Conservation (phyloP, 2,888 invertebrate species). For the Brachynemurus nebulosus region DNA sequence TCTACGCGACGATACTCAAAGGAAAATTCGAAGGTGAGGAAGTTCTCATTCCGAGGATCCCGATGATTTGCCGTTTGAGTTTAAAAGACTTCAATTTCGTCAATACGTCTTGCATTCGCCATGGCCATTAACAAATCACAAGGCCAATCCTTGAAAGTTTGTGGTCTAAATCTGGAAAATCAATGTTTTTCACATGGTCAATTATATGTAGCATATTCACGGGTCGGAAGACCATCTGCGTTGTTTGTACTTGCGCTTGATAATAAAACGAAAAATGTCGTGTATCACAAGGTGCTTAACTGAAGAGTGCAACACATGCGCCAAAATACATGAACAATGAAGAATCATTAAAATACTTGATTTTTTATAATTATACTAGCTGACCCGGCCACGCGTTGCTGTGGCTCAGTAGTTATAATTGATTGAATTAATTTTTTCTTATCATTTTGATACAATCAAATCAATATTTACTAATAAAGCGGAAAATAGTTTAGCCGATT, state of each 20-base stretch:
- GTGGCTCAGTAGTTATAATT: no score
- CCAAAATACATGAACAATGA: not conserved
- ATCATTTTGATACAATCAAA: no score
- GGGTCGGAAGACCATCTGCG: constrained; percentile 13
- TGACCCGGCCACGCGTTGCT: no score
- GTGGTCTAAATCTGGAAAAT: constrained; percentile 22
- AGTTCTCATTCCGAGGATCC: constrained; percentile 21
- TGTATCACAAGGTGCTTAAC: constrained; percentile 12
- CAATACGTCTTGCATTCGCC: constrained; percentile 21
- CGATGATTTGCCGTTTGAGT: constrained; percentile 20
- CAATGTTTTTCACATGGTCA: not conserved
- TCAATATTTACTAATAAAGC: no score
- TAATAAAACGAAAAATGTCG: constrained; percentile 14
- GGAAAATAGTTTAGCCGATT: no score
- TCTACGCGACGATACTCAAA: constrained; percentile 11
- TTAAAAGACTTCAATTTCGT: constrained; percentile 21
- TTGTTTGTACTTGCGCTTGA: constrained; percentile 12
- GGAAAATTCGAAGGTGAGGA: constrained; percentile 10
- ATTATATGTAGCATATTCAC: constrained; percentile 1
- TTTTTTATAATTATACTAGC: no score
- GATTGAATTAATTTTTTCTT: no score
- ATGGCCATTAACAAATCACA: constrained; percentile 26
- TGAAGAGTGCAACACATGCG: constrained; percentile 3
- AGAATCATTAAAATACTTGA: not conserved
- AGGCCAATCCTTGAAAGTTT: constrained; percentile 24